phyloP scores from a whole-genome alignment of 2,888 invertebrate species.

The Orgyia antiqua region DNA sequence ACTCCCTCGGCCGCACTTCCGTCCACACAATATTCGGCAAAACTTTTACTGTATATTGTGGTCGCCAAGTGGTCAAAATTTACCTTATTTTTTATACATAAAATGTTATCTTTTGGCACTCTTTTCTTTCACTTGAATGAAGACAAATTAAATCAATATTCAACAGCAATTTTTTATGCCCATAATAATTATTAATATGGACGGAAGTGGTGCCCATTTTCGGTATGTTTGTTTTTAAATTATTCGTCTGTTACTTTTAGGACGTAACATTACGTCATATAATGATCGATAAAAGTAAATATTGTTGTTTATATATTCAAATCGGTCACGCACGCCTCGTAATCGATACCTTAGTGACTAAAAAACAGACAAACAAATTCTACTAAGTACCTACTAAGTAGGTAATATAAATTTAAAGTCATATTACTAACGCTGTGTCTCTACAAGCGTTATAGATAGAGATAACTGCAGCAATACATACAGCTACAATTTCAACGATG shows the following conservation, averaged over 20 bases:
- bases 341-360: conserved; percentile 26
- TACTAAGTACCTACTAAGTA: too few relatives aligned
- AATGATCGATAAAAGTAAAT: conserved; percentile 14
- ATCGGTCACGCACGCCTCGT: conserved; percentile 23
- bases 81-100: too few relatives aligned
- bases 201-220: conserved; percentile 35
- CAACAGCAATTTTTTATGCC: conserved; percentile 16
- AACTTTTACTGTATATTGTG: too few relatives aligned
- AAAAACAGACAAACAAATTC: conserved; percentile 26
- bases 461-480: too few relatives aligned
- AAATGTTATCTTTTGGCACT: too few relatives aligned
- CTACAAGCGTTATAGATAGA: too few relatives aligned
- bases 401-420: too few relatives aligned
- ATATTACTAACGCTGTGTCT: too few relatives aligned
- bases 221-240: conserved; percentile 22
- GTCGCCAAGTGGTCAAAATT: too few relatives aligned
- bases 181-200: conserved; percentile 30
- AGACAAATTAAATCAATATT: too few relatives aligned
- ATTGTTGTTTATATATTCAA: conserved; percentile 4
- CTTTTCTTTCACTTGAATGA: conserved; percentile 24
- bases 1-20: conserved; percentile 17
- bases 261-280: conserved; percentile 28
- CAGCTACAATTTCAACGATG: too few relatives aligned
- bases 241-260: conserved; percentile 20
- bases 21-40: too few relatives aligned